Percentiles rank a stretch among this genome's conserved stretches.
Conservation (phyloP, 2,113 vertebrate species). For the Silurus glanis region DNA sequence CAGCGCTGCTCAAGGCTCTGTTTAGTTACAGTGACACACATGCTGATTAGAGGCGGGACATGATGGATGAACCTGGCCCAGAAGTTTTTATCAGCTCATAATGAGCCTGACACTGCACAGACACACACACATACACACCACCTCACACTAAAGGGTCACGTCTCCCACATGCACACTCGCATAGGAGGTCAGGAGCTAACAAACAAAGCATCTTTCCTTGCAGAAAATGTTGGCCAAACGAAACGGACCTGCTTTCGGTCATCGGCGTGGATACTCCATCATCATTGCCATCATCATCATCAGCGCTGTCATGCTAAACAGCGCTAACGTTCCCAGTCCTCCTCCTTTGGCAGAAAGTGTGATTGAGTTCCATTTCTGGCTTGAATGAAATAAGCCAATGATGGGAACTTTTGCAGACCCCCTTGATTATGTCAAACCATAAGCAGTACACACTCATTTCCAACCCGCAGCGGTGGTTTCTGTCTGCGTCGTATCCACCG, state of each 20-base stretch:
- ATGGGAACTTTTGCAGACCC: constrained; percentile 47
- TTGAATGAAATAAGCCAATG: constrained; percentile 41
- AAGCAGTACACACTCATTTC: constrained; percentile 42
- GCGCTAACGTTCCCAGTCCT: constrained; percentile 40
- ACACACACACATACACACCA: constrained; percentile 60
- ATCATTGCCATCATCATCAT: constrained; percentile 65
- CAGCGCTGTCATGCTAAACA: constrained; percentile 27
- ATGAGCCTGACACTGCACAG: constrained; percentile 81
- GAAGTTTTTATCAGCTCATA: constrained; percentile 81
- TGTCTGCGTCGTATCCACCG: constrained; percentile 60
- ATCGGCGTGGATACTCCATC: constrained; percentile 79
- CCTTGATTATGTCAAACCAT: constrained; percentile 53
- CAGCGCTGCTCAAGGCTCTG: constrained; percentile 67
- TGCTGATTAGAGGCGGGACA: constrained; percentile 77
- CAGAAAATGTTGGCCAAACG: constrained; percentile 64
- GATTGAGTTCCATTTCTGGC: constrained; percentile 51
- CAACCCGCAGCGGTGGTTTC: constrained; percentile 54
- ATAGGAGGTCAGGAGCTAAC: constrained; percentile 78
- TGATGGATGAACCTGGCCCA: constrained; percentile 83
- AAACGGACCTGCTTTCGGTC: constrained; percentile 77
- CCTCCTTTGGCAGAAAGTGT: constrained; percentile 40
- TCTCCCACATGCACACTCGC: constrained; percentile 37
- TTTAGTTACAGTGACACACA: constrained; percentile 86
- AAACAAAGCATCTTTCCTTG: constrained; percentile 71
- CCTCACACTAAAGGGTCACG: constrained; percentile 38